Evolutionary conservation across 2,113 vertebrate species (phyloP).

Genomic region (Mormoops blainvillei): DNA sequence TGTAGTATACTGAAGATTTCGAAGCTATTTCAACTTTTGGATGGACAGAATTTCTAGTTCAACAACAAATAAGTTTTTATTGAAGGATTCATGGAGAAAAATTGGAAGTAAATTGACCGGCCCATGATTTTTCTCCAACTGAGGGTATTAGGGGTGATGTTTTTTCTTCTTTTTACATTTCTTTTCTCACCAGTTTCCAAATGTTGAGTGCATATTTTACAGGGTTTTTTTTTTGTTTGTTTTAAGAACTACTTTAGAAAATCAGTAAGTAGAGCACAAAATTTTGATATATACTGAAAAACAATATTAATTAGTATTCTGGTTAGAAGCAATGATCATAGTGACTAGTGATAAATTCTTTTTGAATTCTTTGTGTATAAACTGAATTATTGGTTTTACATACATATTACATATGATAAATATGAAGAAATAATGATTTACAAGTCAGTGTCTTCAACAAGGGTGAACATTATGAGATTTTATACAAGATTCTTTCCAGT

Average conservation of each 20-base stretch:
- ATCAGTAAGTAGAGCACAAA: not conserved
- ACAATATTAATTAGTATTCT: not conserved
- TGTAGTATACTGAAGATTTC: not conserved
- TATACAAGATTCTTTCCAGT: not conserved
- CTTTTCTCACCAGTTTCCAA: not conserved
- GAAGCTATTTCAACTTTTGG: not conserved
- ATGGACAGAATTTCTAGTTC: not conserved
- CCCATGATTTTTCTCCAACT: not conserved
- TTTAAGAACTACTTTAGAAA: not conserved
- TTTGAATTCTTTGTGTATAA: not conserved
- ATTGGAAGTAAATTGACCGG: not conserved
- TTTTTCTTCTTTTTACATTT: not conserved
- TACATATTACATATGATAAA: not conserved
- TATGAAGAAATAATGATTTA: not conserved
- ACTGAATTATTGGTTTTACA: not conserved
- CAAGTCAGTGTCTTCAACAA: not conserved
- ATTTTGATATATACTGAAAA: conserved; percentile 2
- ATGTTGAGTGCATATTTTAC: not conserved
- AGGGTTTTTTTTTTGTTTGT: not conserved
- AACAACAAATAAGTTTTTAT: not conserved
- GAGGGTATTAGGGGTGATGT: not conserved
- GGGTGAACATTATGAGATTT: not conserved
- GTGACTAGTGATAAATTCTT: not conserved
- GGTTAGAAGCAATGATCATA: not conserved
- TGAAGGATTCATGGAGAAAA: not conserved